Percentiles rank a stretch among this genome's conserved stretches.
Conservation (phyloP, 2,888 invertebrate species). For the Oxycera nigricornis region DNA sequence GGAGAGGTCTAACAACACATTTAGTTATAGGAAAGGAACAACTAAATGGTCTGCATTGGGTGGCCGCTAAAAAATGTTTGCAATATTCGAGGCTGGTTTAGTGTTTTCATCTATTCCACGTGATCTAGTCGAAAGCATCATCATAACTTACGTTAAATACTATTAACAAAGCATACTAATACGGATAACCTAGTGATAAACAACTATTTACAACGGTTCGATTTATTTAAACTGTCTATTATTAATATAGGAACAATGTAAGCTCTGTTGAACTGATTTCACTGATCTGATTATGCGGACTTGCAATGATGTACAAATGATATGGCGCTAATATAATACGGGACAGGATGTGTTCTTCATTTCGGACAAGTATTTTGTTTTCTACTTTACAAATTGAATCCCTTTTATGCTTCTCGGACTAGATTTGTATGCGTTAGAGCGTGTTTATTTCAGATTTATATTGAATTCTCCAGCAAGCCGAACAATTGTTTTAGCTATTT, state of each 20-base stretch:
- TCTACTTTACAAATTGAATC: conserved; percentile 39
- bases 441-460: background rate
- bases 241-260: conserved; percentile 36
- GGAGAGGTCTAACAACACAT: background rate
- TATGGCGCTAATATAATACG: conserved; percentile 25
- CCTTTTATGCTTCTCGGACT: conserved; percentile 22
- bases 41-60: background rate
- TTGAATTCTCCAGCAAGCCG: no score
- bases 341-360: background rate
- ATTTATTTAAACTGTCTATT: conserved; percentile 3
- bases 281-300: conserved; percentile 28
- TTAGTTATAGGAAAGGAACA: background rate
- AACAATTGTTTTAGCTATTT: background rate
- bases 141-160: conserved; percentile 33
- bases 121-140: conserved; percentile 12
- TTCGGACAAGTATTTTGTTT: conserved; percentile 11
- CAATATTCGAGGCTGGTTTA: conserved; percentile 34
- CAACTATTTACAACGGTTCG: conserved; percentile 18
- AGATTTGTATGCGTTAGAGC: conserved; percentile 27
- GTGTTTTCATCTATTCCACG: conserved; percentile 20
- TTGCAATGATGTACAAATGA: conserved; percentile 15
- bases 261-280: conserved; percentile 27
- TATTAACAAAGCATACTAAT: conserved; percentile 35
- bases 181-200: conserved; percentile 24
- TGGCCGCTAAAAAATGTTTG: background rate